Conservation (phyloP, 2,113 vertebrate species). For the Ptilorrhoa leucosticta region DNA sequence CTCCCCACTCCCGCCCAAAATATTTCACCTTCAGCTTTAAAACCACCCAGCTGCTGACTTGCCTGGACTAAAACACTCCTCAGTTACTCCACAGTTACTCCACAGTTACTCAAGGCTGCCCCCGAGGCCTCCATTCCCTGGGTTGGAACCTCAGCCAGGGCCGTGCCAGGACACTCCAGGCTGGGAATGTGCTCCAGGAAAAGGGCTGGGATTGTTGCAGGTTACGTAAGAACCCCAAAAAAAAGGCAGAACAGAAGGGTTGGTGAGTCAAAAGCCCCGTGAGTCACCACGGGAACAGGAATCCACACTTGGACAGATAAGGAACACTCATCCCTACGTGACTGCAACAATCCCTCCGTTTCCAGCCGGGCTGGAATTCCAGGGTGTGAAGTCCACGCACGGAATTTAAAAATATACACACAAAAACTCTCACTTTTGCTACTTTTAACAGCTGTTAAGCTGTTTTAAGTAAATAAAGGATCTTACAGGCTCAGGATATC, state of each 20-base stretch:
- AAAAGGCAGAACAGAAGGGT: background rate
- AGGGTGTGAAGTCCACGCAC: accelerated
- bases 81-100: background rate
- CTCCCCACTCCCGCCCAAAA: background rate
- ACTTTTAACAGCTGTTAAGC: background rate
- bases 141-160: background rate
- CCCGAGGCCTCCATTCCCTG: background rate
- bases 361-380: background rate
- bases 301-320: background rate
- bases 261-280: background rate
- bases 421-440: background rate
- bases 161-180: background rate
- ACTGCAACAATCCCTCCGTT: background rate
- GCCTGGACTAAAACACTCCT: background rate
- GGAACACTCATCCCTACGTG: background rate
- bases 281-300: background rate
- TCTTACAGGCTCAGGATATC: background rate
- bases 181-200: background rate
- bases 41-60: background rate
- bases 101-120: background rate
- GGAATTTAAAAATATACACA: accelerated
- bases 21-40: background rate
- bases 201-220: background rate
- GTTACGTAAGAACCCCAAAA: background rate
- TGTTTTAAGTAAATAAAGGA: background rate